Evolutionary conservation across 2,113 vertebrate genomes (phyloP), one percentile per base, ranked within the genome.

Genomic region (Zootoca vivipara): DNA sequence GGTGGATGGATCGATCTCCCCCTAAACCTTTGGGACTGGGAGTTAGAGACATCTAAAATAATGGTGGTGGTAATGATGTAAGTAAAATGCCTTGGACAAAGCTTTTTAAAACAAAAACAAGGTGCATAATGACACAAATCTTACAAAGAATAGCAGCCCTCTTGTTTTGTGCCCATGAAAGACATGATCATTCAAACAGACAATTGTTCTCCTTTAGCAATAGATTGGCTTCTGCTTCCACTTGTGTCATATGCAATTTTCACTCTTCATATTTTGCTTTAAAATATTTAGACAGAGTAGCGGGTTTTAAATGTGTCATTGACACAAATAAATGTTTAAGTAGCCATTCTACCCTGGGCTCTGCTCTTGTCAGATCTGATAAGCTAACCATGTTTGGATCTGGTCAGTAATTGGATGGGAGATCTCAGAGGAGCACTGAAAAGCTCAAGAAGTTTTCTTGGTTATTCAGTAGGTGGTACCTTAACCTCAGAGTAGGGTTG

Each of bases 261-360:
- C 80, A 91, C 67, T 87, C 92, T 94, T 94, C 92, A 90, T 92
- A 93, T 91, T 95, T 93, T 90, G 28, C 87, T 83, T 93, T 95
- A 92, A 93, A 95, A 94, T 95, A 95, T 95, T 95, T 94, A 95
- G 94, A 93, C 92, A 92, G 92, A 94, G 87, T 82, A 88, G 93
- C 87, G 78, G 86, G 88, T 95, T 96, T 92, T 94, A 93, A 96
- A 93, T 2, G 9, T 95, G 94, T 90, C 95, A 93, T 90, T 95
- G 95, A 94, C 91, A 93, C 94, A 95, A 96, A 95, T 94, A 95
- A 96, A 95, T 95, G 92, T 95, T 95, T 95, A 95, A 94, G 93
- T 93, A 95, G 91, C 90, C 89, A 77, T 83, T 94, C 95, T 95
- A 95, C 92, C 94, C 93, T 87, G 89, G 90, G 93, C 94, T 92